These are phyloP conservation scores for Bilobella aurantiaca DNA, from an alignment of 1,140 invertebrate genomes.

Conservation along the genomic window DNA sequence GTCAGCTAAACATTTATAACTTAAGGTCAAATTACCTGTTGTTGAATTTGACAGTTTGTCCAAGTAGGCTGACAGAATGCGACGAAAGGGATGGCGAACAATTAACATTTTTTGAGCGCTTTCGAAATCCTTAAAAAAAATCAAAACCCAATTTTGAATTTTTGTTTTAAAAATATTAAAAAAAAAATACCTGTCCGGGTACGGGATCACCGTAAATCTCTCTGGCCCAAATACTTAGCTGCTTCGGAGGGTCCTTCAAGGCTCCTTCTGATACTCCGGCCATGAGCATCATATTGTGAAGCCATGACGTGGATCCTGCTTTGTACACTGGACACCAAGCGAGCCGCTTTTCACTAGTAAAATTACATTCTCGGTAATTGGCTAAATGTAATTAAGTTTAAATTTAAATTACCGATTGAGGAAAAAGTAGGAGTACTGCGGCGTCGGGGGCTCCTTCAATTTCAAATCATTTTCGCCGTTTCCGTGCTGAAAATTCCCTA, in stretches of 20 bases:
- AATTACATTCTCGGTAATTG: too few species aligned
- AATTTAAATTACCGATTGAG: constrained; percentile 42
- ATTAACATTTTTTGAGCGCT: constrained; percentile 45
- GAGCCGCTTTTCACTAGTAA: constrained; percentile 34
- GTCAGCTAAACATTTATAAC: neutral
- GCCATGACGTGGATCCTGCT: constrained; percentile 47
- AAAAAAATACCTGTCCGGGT: constrained; percentile 35
- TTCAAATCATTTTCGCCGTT: constrained; percentile 29
- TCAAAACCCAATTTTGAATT: neutral
- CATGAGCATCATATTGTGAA: constrained; percentile 46
- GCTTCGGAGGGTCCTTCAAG: constrained; percentile 39
- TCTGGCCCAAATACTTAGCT: constrained; percentile 42
- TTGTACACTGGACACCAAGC: constrained; percentile 51
- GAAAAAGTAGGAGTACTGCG: constrained; percentile 46
- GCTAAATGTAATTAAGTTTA: too few species aligned
- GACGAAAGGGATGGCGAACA: constrained; percentile 54
- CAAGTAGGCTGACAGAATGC: constrained; percentile 52
- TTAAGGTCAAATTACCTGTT: constrained; percentile 33
- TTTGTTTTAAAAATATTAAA: neutral
- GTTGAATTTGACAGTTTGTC: constrained; percentile 51
- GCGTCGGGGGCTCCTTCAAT: constrained; percentile 45
- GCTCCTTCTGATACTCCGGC: constrained; percentile 42
- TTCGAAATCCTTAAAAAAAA: constrained; percentile 40
- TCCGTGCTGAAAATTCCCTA: constrained; percentile 40
- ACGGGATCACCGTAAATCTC: constrained; percentile 42